A percentile compares a stretch with the other conserved stretches of the same genome.
Evolutionary conservation across 92 coral and sea anemone species (phyloP).

Genomic region (Phymanthus crucifer): DNA sequence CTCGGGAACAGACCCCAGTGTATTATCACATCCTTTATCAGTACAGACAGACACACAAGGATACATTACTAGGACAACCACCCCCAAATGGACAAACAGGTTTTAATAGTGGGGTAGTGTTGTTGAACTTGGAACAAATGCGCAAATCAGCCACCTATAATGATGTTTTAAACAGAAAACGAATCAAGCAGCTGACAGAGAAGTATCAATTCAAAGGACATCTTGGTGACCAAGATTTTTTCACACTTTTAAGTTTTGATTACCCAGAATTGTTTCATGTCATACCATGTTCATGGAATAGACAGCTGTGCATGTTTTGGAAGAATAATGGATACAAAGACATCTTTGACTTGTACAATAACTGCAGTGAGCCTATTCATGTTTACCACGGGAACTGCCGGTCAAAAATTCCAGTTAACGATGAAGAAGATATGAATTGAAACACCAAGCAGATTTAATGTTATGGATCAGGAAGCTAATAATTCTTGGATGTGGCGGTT

Average conservation of each 20-base stretch:
- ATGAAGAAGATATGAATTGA: not conserved
- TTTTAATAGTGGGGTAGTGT: conserved; percentile 84
- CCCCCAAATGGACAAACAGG: conserved; percentile 88
- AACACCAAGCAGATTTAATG: not conserved
- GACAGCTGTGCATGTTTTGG: conserved; percentile 90
- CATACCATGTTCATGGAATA: conserved; percentile 91
- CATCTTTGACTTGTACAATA: conserved; percentile 69
- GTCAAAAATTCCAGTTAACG: conserved; percentile 59
- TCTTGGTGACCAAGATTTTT: conserved; percentile 94
- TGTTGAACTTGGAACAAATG: conserved; percentile 68
- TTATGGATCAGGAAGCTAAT: not conserved
- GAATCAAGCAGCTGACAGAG: conserved; percentile 48
- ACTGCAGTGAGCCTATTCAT: conserved; percentile 73
- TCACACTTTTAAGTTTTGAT: conserved; percentile 65
- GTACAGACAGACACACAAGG: conserved; percentile 57
- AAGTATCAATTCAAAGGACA: conserved; percentile 74
- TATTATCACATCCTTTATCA: conserved; percentile 69
- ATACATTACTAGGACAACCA: conserved; percentile 75
- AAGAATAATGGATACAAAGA: conserved; percentile 67
- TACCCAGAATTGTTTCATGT: conserved; percentile 68
- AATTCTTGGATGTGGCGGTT: not conserved
- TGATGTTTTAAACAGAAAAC: conserved; percentile 31
- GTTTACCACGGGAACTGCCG: conserved; percentile 96
- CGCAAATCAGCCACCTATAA: conserved; percentile 62
- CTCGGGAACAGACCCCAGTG: conserved; percentile 82